Conservation (phyloP, 2,113 vertebrate species). For the Calypte anna region DNA sequence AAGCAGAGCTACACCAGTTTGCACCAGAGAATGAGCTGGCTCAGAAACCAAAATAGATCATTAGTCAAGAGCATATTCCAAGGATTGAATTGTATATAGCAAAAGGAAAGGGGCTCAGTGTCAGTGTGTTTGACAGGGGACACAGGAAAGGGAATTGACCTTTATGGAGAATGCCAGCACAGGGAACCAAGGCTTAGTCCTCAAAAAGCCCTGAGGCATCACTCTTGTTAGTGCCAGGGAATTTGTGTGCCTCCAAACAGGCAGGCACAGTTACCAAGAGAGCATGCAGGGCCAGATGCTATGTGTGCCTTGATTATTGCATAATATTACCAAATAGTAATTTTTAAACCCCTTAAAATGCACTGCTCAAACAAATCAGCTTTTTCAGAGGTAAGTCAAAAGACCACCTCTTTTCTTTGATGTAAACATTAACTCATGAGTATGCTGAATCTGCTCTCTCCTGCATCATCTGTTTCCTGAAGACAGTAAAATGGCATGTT, state of each 20-base stretch:
- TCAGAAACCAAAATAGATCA: constrained; percentile 52
- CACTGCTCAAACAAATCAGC: not conserved
- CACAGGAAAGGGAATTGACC: constrained; percentile 52
- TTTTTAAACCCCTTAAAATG: not conserved
- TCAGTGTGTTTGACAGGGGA: constrained; percentile 26
- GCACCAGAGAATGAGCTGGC: constrained; percentile 4
- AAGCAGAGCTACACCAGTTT: not conserved
- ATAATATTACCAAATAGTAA: not conserved
- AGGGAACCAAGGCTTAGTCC: constrained; percentile 47
- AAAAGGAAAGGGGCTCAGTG: constrained; percentile 37
- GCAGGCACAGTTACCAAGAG: not conserved
- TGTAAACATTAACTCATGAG: not conserved
- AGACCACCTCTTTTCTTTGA: not conserved
- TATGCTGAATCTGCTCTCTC: not conserved
- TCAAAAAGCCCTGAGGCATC: constrained; percentile 41
- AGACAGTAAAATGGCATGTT: not conserved
- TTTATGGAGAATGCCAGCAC: constrained; percentile 52
- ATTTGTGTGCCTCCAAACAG: not conserved
- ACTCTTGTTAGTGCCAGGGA: constrained; percentile 11
- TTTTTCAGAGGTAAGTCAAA: not conserved
- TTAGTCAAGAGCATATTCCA: constrained; percentile 55
- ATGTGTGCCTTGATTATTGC: not conserved
- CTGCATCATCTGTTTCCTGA: not conserved
- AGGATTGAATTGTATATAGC: constrained; percentile 52
- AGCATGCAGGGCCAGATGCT: not conserved